phyloP scores from a whole-genome alignment of 2,888 invertebrate genomes.

The Dynastes hyllus region DNA sequence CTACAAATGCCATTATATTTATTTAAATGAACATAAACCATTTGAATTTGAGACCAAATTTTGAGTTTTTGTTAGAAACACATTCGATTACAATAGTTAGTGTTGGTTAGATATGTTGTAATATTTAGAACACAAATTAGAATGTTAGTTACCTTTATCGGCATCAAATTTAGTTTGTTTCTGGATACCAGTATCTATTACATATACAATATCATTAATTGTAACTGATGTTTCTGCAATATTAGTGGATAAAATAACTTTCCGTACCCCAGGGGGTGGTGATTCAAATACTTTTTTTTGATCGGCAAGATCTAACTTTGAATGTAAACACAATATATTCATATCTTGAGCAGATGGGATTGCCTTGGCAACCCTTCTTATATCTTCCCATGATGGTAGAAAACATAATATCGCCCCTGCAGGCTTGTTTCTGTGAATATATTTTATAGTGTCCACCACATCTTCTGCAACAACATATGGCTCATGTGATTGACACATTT shows the following conservation, averaged over 20 bases:
- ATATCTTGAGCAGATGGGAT: conserved; percentile 68
- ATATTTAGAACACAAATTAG: neutral
- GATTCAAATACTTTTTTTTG: conserved; percentile 75
- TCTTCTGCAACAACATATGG: conserved; percentile 73
- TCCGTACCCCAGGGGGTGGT: conserved; percentile 74
- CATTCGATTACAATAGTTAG: conserved; percentile 35
- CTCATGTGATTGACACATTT: conserved; percentile 65
- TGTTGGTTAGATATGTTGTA: too few relatives aligned
- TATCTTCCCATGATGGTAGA: conserved; percentile 85
- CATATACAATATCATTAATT: conserved; percentile 80
- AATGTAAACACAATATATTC: conserved; percentile 68
- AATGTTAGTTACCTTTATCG: conserved; percentile 67
- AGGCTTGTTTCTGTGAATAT: conserved; percentile 75
- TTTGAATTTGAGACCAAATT: too few relatives aligned
- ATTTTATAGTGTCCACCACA: conserved; percentile 72
- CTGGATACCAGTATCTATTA: conserved; percentile 79
- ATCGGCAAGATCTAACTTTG: conserved; percentile 74
- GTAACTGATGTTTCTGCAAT: conserved; percentile 85
- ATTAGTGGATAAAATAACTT: conserved; percentile 82
- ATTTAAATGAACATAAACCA: too few relatives aligned
- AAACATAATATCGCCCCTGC: conserved; percentile 84
- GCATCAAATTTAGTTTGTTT: conserved; percentile 75
- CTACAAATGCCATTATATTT: conserved; percentile 54
- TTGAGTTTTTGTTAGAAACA: neutral
- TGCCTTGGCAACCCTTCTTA: conserved; percentile 73